Conservation (phyloP, 2,888 invertebrate species). For the Leptinotarsa haldemani region DNA sequence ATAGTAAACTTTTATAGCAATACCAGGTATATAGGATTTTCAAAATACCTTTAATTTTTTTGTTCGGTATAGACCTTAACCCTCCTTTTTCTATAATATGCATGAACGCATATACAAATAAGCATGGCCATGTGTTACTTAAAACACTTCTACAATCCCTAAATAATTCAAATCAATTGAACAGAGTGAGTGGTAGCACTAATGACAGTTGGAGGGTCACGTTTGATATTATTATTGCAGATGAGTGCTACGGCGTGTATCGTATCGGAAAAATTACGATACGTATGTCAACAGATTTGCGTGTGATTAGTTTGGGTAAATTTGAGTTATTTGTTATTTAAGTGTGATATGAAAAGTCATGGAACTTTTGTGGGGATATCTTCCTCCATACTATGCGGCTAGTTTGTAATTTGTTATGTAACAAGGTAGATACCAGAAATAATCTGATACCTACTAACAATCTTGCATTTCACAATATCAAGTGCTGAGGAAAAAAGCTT, state of each 20-base stretch:
- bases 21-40: too few relatives aligned
- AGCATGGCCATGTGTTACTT: not conserved
- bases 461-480: too few relatives aligned
- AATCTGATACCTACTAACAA: too few relatives aligned
- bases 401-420: too few relatives aligned
- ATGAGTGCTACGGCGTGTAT: not conserved
- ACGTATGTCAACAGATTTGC: not conserved
- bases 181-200: not conserved
- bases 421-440: too few relatives aligned
- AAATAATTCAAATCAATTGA: not conserved
- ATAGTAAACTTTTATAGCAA: too few relatives aligned
- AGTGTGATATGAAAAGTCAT: not conserved
- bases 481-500: too few relatives aligned
- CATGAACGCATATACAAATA: too few relatives aligned
- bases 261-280: not conserved
- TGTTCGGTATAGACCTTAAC: too few relatives aligned
- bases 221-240: not conserved
- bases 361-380: not conserved
- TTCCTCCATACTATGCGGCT: not conserved
- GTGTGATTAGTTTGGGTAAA: not conserved
- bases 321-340: not conserved
- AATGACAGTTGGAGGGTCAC: slow-evolving; percentile 7
- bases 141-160: not conserved
- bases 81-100: too few relatives aligned
- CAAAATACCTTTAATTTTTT: too few relatives aligned